A percentile compares a stretch with the other conserved stretches of the same genome.
phyloP scores from a whole-genome alignment of 2,113 vertebrate genomes.

The Bubo scandiacus region DNA sequence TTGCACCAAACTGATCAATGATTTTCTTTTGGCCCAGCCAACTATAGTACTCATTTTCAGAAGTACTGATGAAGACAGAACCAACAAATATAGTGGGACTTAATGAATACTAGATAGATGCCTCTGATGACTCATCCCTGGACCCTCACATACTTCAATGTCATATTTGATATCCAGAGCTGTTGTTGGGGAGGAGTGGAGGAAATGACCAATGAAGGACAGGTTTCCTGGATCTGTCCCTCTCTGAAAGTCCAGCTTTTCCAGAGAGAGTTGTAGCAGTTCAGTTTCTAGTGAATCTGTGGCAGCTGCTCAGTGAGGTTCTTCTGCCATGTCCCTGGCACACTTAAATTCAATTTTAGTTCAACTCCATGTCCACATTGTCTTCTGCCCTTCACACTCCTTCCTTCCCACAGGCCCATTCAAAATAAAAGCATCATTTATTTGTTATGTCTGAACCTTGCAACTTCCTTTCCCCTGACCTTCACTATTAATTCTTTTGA shows the following conservation, averaged over 20 bases:
- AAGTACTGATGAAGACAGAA: background rate
- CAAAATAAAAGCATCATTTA: background rate
- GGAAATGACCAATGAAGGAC: background rate
- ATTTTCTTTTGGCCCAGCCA: background rate
- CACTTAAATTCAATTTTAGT: background rate
- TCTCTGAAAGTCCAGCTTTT: background rate
- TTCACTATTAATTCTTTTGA: background rate
- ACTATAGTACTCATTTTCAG: background rate
- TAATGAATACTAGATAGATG: background rate
- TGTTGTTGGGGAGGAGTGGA: rapidly evolving
- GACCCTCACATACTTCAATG: background rate
- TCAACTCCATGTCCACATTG: background rate
- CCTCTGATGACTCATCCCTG: background rate
- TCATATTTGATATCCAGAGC: background rate
- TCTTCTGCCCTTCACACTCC: background rate
- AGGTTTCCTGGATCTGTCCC: background rate
- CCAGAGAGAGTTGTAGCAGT: background rate
- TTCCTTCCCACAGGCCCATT: background rate
- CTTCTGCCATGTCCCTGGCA: background rate
- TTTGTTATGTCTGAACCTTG: background rate
- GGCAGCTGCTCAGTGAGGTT: background rate
- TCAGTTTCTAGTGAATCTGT: background rate
- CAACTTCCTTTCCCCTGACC: background rate
- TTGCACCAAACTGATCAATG: background rate
- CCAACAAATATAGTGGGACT: background rate